Conservation (phyloP, 2,113 vertebrate genomes). For the Mesoclemmys tuberculata region DNA sequence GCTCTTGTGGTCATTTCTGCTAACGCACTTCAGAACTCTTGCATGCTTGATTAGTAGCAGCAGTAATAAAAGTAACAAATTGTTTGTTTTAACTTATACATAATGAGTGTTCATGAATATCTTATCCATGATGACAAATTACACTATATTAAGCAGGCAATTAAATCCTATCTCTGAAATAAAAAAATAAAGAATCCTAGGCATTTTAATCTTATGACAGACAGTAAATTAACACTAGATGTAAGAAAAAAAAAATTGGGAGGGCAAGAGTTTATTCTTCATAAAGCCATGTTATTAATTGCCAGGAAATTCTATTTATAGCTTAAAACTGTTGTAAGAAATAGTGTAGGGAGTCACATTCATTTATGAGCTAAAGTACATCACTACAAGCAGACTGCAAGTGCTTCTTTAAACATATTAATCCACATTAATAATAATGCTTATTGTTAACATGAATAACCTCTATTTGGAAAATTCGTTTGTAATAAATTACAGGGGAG, state of each 20-base stretch:
- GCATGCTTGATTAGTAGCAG: not conserved
- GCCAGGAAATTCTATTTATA: not conserved
- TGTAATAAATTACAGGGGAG: not conserved
- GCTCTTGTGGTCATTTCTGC: not conserved
- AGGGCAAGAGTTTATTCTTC: not conserved
- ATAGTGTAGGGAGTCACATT: not conserved
- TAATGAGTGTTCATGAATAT: not conserved
- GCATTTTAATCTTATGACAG: not conserved
- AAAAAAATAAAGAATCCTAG: not conserved
- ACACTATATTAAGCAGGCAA: not conserved
- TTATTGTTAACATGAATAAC: not conserved
- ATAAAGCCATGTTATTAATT: not conserved
- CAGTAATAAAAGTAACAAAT: not conserved
- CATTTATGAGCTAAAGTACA: conserved; percentile 1
- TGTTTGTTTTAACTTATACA: not conserved
- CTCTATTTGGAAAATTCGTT: not conserved
- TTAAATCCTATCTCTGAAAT: not conserved
- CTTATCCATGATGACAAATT: not conserved
- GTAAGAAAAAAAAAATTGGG: not conserved
- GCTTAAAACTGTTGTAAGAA: not conserved
- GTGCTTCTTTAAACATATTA: not conserved
- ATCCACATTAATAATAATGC: not conserved
- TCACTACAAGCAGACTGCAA: not conserved
- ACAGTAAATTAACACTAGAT: not conserved
- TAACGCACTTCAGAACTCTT: not conserved